Evolutionary conservation across 1,140 invertebrate species (phyloP).

Genomic region (Brachionus rubens): DNA sequence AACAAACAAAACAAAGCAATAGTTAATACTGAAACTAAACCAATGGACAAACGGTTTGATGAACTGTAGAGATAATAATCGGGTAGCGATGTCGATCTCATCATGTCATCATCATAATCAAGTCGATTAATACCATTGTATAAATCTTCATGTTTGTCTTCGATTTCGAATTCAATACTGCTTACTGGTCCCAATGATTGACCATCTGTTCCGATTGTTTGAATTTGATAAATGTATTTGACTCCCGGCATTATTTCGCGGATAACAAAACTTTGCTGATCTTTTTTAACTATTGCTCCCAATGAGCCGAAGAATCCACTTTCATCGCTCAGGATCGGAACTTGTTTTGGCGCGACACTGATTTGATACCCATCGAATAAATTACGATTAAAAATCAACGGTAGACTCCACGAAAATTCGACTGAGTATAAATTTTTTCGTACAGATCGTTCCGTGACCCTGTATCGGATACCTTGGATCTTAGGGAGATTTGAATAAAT

Average conservation of each 20-base stretch:
- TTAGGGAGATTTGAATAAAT: neutral
- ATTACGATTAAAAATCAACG: neutral
- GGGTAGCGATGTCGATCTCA: neutral
- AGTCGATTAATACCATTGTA: neutral
- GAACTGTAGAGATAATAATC: neutral
- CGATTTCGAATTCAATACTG: neutral
- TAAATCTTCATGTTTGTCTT: neutral
- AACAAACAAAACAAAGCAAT: neutral
- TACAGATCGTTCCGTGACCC: neutral
- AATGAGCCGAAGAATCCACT: neutral
- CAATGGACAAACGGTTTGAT: neutral
- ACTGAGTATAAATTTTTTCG: neutral
- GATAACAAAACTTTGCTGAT: conserved; percentile 17
- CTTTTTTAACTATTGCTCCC: conserved; percentile 4
- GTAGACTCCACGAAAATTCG: conserved; percentile 7
- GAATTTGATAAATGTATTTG: conserved; percentile 12
- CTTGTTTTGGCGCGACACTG: neutral
- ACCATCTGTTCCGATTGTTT: conserved; percentile 14
- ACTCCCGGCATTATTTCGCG: neutral
- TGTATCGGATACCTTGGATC: conserved; percentile 9
- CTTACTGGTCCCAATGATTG: neutral
- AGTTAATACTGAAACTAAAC: neutral
- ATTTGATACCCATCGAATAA: neutral
- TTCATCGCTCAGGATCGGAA: neutral
- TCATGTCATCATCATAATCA: conserved; percentile 18